Evolutionary conservation across 2,113 vertebrate species (phyloP), one percentile per base, ranked within the genome.

Genomic region (cattle (Bos taurus)): DNA sequence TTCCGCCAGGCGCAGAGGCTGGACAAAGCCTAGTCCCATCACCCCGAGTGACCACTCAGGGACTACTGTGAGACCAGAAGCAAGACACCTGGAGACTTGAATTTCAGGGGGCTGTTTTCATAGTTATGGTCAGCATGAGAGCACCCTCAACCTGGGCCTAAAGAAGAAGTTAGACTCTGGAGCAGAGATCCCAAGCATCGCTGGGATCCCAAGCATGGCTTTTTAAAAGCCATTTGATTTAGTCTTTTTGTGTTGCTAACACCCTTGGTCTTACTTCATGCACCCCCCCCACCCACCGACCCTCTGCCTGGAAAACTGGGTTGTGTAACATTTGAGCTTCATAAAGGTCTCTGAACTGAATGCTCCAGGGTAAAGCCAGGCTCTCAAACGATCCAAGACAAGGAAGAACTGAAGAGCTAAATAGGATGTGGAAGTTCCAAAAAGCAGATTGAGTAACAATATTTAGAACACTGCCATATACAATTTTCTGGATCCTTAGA

Each of bases 271-370:
- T 54, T 15, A 25, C 60, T 43, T 36, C 25, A 5, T 12, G 36
- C 1, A 0, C 6, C 1, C 23, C 0, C 0, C 28, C 12, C 2
- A 36, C 9, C 8, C 43, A 5, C 12, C 19, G 5, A 16, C 5
- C 2, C 14, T 4, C 0, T 1, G 1, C 28, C 21, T 16, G 11
- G 0, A 1, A 14, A 78, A 10, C 60, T 26, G 9, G 11, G n/a
- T 17, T 40, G 16, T 15, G 0, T 82, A 40, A 43, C 17, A 25
- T 7, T 1, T 2, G 52, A 52, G 28, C 54, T 14, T 74, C 46
- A 12, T 5, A 40, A 82, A 80, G 52, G 0, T 12, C 57, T 71
- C 59, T 40, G 16, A 23, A 62, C 30, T 1, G 12, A 9, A 28
- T 1, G 5, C 28, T 64, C 19, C 4, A 6, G 71, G 13, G 36